A percentile compares a stretch with the other conserved stretches of the same genome.
These are phyloP conservation scores for Macrobrachium nipponense DNA, from an alignment of 1,140 invertebrate species.

Conservation along the genomic window DNA sequence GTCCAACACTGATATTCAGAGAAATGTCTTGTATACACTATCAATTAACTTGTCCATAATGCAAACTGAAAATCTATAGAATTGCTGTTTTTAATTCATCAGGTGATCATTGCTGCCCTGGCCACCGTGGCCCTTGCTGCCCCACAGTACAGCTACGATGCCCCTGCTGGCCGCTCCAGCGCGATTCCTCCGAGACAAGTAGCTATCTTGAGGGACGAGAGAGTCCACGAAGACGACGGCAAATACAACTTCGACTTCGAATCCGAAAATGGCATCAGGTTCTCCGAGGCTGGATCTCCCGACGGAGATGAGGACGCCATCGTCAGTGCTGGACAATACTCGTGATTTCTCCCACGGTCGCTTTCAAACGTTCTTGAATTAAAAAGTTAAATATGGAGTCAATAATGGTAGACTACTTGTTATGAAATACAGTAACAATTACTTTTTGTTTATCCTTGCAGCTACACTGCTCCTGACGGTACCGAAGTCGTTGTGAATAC, in stretches of 20 bases:
- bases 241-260: constrained; percentile 31
- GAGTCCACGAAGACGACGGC: constrained; percentile 28
- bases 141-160: constrained; percentile 11
- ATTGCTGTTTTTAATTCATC: neutral
- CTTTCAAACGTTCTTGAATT: too few relatives aligned
- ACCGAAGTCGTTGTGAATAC: too few relatives aligned
- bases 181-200: too few relatives aligned
- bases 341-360: neutral
- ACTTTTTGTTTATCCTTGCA: neutral
- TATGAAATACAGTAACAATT: too few relatives aligned
- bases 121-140: constrained; percentile 14
- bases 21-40: too few relatives aligned
- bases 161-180: neutral
- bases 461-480: constrained; percentile 37
- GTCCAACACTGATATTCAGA: too few relatives aligned
- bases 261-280: constrained; percentile 19
- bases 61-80: too few relatives aligned
- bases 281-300: constrained; percentile 25
- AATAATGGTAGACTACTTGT: too few relatives aligned
- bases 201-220: neutral
- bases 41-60: too few relatives aligned
- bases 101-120: constrained; percentile 6
- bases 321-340: constrained; percentile 18
- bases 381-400: too few relatives aligned
- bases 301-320: constrained; percentile 28